These are phyloP conservation scores for Ceratosolen fusciceps DNA, from an alignment of 1,140 invertebrate species.

Conservation along the genomic window DNA sequence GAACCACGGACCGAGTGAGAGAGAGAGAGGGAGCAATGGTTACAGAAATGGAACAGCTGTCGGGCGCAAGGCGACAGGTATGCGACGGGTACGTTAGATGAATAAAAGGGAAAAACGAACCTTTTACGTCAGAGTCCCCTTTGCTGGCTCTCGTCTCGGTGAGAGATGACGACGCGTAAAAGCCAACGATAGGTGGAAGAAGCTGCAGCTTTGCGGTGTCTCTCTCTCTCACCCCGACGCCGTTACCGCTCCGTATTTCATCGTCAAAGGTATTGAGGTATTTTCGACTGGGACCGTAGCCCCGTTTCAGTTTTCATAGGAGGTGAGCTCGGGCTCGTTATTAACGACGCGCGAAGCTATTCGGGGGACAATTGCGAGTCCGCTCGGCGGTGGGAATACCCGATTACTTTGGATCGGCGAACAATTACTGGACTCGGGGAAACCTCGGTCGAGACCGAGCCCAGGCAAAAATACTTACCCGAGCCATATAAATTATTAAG, in stretches of 20 bases:
- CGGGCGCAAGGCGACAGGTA: constrained; percentile 59
- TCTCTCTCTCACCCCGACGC: background rate
- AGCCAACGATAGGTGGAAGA: background rate
- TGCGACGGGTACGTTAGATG: constrained; percentile 54
- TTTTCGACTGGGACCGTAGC: too few relatives aligned
- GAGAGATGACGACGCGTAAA: background rate
- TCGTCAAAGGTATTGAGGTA: too few relatives aligned
- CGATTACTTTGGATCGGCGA: too few relatives aligned
- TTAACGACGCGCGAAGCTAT: too few relatives aligned
- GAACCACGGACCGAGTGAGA: background rate
- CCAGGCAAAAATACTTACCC: too few relatives aligned
- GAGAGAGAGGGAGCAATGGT: background rate
- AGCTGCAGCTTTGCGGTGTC: background rate
- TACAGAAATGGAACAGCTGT: constrained; percentile 55
- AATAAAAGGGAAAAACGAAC: constrained; percentile 52
- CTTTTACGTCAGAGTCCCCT: constrained; percentile 32
- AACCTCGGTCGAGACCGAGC: too few relatives aligned
- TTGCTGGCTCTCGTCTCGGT: background rate
- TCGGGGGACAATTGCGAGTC: too few relatives aligned
- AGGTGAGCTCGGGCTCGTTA: too few relatives aligned
- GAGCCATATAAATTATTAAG: background rate
- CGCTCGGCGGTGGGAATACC: too few relatives aligned
- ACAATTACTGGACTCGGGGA: too few relatives aligned
- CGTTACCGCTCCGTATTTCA: background rate
- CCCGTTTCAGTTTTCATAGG: too few relatives aligned